Conservation (phyloP, 2,113 vertebrate species). For the Hippocampus guttulatus region DNA sequence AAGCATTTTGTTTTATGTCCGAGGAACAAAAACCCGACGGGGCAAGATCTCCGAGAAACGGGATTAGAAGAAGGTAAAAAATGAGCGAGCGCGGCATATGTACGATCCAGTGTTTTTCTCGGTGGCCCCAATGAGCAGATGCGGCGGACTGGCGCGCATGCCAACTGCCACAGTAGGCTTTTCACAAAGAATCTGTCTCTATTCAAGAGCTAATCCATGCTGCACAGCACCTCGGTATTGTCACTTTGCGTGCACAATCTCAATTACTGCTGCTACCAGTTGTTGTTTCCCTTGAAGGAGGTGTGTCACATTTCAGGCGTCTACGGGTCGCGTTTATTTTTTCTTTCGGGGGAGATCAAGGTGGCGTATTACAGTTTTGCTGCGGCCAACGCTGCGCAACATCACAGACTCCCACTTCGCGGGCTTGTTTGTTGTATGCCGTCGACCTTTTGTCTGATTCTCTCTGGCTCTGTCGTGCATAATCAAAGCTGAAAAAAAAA, state of each 20-base stretch:
- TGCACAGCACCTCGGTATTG: constrained; percentile 71
- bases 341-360: constrained; percentile 50
- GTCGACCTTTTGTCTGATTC: constrained; percentile 4
- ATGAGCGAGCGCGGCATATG: constrained; percentile 49
- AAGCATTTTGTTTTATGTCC: constrained; percentile 45
- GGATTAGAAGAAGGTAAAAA: constrained; percentile 72
- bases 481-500: constrained; percentile 3
- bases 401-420: constrained; percentile 16
- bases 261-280: constrained; percentile 81
- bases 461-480: neutral
- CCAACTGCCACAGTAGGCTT: constrained; percentile 73
- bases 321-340: constrained; percentile 52
- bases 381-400: constrained; percentile 22
- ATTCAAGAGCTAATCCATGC: constrained; percentile 76
- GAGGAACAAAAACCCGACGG: constrained; percentile 56
- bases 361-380: constrained; percentile 34
- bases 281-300: constrained; percentile 72
- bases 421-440: constrained; percentile 1
- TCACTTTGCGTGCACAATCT: constrained; percentile 80
- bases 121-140: constrained; percentile 71
- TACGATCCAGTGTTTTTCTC: constrained; percentile 67
- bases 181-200: constrained; percentile 76
- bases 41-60: constrained; percentile 43
- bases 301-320: constrained; percentile 64
- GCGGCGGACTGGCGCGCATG: constrained; percentile 65